Conservation (phyloP, 1,140 invertebrate genomes). For the Cyphomyrmex costatus region DNA sequence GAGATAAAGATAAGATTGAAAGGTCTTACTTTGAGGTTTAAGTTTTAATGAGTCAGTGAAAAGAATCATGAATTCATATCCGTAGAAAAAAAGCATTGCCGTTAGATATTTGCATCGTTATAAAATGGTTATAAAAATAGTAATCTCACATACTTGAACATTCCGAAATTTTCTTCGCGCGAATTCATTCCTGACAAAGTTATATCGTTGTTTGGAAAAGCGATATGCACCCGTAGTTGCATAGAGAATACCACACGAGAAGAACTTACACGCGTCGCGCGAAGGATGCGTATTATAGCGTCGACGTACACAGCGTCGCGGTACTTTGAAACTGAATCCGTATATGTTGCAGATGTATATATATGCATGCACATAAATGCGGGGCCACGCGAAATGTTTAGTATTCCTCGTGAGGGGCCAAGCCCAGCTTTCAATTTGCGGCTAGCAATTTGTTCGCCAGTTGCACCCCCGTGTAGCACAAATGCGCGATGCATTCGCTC, state of each 20-base stretch:
- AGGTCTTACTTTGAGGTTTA: not conserved
- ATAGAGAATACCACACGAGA: constrained; percentile 1
- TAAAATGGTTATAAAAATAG: not conserved
- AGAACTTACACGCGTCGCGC: constrained; percentile 37
- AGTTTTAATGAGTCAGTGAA: not conserved
- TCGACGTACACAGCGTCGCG: constrained; percentile 4
- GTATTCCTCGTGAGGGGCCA: constrained; percentile 80
- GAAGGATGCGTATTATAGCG: constrained; percentile 24
- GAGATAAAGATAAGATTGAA: not conserved
- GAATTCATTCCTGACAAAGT: not conserved
- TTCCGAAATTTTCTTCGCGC: not conserved
- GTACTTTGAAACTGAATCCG: constrained; percentile 37
- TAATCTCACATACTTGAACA: not conserved
- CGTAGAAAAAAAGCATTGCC: not conserved
- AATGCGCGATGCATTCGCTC: constrained; percentile 33
- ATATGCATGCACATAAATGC: constrained; percentile 26
- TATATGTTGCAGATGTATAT: not conserved
- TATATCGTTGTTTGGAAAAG: constrained; percentile 7
- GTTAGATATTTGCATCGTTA: not conserved
- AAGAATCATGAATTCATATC: not conserved
- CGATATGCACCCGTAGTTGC: not conserved
- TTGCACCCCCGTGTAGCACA: constrained; percentile 37
- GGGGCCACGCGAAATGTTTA: constrained; percentile 78
- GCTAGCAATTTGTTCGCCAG: constrained; percentile 80
- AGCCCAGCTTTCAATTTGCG: constrained; percentile 83